These are phyloP conservation scores for Sinocyclocheilus rhinocerous DNA, from an alignment of 2,113 vertebrate genomes.

Conservation along the genomic window DNA sequence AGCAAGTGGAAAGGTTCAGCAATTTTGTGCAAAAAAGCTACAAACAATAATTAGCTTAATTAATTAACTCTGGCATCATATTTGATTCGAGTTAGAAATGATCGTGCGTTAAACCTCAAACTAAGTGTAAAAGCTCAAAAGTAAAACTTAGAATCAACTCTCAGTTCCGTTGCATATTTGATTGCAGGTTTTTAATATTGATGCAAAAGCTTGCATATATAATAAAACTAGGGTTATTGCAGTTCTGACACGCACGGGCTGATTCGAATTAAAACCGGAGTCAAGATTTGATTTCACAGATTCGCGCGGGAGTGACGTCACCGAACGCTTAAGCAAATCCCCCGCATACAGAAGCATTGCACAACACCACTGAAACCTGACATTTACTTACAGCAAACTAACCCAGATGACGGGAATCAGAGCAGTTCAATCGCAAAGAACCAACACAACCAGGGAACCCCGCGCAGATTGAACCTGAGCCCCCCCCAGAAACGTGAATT, in stretches of 20 bases:
- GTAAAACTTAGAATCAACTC: too few relatives aligned
- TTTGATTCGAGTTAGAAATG: neutral
- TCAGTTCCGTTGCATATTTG: too few relatives aligned
- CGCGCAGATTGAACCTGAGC: neutral
- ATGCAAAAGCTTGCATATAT: too few relatives aligned
- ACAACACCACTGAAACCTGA: neutral
- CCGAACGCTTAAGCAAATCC: constrained; percentile 19
- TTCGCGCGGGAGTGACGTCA: constrained; percentile 2
- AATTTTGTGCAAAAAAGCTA: too few relatives aligned
- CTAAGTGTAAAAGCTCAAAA: too few relatives aligned
- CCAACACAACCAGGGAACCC: neutral
- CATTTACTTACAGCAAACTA: neutral
- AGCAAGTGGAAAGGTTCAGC: neutral
- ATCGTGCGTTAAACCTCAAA: neutral
- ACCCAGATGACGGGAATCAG: neutral
- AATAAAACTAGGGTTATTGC: neutral
- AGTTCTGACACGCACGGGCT: neutral
- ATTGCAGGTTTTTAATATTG: too few relatives aligned
- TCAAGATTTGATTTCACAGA: neutral
- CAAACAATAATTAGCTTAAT: too few relatives aligned
- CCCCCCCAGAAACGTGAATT: neutral
- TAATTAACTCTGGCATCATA: neutral
- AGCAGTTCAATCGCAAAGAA: neutral
- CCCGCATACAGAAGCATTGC: constrained; percentile 22
- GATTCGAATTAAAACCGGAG: neutral